Base-by-base conservation (phyloP, 2,797 vertebrate genomes). In the Pygocentrus nattereri region DNA sequence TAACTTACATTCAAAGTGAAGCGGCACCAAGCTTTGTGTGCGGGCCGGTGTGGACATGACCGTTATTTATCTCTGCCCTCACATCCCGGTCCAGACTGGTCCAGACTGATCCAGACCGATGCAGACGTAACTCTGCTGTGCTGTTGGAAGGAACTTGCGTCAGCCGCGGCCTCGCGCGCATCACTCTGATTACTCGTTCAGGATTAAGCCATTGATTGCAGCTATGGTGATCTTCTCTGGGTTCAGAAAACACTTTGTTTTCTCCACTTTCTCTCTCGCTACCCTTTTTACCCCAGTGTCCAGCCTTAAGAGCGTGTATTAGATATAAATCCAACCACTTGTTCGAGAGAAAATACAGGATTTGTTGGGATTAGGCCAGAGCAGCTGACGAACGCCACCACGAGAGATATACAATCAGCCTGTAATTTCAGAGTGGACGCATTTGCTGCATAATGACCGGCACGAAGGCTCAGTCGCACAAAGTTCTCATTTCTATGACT, bases 341-440 rank as follows among this genome's bases (percentile, higher is more conserved):
- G 67, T 88, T 83, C 82, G 47, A 52, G 83, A 58, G 82, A 91
- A 93, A 94, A 94, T 89, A 93, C 92, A 91, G 90, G 93, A 92
- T 94, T 93, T 91, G 74, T 41, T 74, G 67, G 92, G 92, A 93
- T 95, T 93, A 94, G 72, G 83, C 30, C 69, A 62, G 84, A 86
- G 87, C 80, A 87, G 81, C 87, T 92, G 91, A 90, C 84, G 86
- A 85, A 87, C 87, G 84, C 81, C 80, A 80, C 84, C 65, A 84
- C 80, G 81, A 88, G 90, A 91, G 89, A 89, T 90, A 89, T 31
- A 84, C 88, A 89, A 89, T 80, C 88, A 88, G 90, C 30, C 27
- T 90, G 90, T 92, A 93, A 93, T 93, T 91, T 92, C 49, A 67
- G 12, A 88, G 50, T 87, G 89, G 74, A 85, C 52, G 86, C 74